Evolutionary conservation across 2,113 vertebrate genomes (phyloP).

Genomic region (Azemiops feae): DNA sequence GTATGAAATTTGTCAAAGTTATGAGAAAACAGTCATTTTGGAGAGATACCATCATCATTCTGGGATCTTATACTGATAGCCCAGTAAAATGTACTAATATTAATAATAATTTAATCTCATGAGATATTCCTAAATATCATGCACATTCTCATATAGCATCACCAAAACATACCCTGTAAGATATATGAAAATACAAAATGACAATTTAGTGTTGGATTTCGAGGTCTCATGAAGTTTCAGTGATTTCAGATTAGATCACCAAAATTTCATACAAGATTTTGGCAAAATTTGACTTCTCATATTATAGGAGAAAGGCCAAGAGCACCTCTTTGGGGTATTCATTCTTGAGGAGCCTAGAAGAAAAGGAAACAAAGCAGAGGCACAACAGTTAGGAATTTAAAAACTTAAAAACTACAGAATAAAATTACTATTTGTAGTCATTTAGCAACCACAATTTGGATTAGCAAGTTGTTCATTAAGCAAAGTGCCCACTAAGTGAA

Average conservation of each 20-base stretch:
- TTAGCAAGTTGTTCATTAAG: background rate
- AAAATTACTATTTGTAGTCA: background rate
- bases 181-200: background rate
- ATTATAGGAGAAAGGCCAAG: background rate
- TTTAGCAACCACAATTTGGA: background rate
- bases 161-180: background rate
- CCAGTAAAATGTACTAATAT: background rate
- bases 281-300: background rate
- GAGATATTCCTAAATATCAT: background rate
- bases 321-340: background rate
- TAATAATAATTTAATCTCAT: background rate
- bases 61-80: background rate
- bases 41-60: background rate
- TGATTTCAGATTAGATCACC: background rate
- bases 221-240: background rate
- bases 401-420: background rate
- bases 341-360: background rate
- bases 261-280: background rate
- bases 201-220: background rate
- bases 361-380: background rate
- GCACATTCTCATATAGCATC: background rate
- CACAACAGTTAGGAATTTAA: background rate
- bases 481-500: background rate
- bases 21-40: background rate
- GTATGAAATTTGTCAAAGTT: background rate